Conservation (phyloP, 2,113 vertebrate species). For the Neopipo cinnamomea region DNA sequence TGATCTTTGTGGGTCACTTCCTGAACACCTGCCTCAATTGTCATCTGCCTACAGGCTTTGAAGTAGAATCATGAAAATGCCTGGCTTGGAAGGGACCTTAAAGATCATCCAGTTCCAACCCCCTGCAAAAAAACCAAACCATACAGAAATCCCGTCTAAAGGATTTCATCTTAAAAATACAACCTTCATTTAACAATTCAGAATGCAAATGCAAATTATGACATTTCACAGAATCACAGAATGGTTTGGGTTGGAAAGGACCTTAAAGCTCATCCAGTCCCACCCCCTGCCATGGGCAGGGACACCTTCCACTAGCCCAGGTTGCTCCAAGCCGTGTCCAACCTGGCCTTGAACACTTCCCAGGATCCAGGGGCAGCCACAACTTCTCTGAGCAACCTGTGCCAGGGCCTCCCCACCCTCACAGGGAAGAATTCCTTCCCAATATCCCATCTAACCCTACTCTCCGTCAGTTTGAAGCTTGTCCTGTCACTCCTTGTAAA, state of each 20-base stretch:
- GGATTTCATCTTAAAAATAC: too few relatives aligned
- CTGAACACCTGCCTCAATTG: neutral
- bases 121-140: too few relatives aligned
- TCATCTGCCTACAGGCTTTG: neutral
- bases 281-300: neutral
- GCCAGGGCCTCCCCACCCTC: neutral
- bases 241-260: neutral
- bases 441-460: rapidly evolving
- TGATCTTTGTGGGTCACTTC: neutral
- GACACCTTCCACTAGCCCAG: neutral
- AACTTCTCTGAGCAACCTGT: neutral
- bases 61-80: neutral
- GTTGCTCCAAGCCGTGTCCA: neutral
- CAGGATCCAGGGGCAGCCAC: neutral
- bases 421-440: neutral
- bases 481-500: rapidly evolving
- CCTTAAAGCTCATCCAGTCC: neutral
- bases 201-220: too few relatives aligned
- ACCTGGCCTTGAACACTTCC: neutral
- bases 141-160: too few relatives aligned
- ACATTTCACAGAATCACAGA: neutral
- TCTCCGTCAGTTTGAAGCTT: rapidly evolving
- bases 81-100: neutral
- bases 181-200: too few relatives aligned
- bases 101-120: neutral